Evolutionary conservation across 2,113 vertebrate genomes (phyloP).

Genomic region (Eidolon helvum): DNA sequence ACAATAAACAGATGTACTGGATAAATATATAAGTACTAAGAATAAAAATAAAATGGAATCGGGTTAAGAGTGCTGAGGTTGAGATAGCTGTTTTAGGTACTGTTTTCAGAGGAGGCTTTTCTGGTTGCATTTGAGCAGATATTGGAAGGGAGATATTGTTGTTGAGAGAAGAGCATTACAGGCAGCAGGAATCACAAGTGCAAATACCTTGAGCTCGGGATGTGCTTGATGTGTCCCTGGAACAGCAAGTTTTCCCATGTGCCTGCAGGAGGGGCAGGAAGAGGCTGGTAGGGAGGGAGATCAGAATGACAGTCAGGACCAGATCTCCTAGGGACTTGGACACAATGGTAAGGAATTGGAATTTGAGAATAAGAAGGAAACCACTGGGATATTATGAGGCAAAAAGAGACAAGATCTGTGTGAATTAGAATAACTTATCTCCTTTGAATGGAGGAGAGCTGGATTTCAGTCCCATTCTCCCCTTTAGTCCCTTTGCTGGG

Average conservation of each 20-base stretch:
- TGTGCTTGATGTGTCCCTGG: not conserved
- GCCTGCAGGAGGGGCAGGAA: not conserved
- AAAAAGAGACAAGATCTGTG: not conserved
- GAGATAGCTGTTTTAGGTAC: not conserved
- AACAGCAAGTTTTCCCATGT: not conserved
- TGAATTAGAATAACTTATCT: not conserved
- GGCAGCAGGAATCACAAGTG: not conserved
- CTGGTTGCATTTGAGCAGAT: not conserved
- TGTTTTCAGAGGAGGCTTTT: not conserved
- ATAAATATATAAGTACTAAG: too few species aligned
- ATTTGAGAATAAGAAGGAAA: not conserved
- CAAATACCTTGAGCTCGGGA: not conserved
- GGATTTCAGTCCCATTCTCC: not conserved
- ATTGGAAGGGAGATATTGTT: not conserved
- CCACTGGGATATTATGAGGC: not conserved
- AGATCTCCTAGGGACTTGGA: not conserved
- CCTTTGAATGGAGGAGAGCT: not conserved
- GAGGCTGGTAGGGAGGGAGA: not conserved
- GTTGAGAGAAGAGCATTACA: not conserved
- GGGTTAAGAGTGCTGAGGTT: not conserved
- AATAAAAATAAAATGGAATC: not conserved
- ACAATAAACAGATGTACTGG: not conserved
- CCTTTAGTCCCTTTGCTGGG: not conserved
- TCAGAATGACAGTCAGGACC: not conserved
- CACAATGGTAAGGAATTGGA: not conserved